Base-by-base conservation (phyloP, 2,113 vertebrate species). In the Channa maculata region DNA sequence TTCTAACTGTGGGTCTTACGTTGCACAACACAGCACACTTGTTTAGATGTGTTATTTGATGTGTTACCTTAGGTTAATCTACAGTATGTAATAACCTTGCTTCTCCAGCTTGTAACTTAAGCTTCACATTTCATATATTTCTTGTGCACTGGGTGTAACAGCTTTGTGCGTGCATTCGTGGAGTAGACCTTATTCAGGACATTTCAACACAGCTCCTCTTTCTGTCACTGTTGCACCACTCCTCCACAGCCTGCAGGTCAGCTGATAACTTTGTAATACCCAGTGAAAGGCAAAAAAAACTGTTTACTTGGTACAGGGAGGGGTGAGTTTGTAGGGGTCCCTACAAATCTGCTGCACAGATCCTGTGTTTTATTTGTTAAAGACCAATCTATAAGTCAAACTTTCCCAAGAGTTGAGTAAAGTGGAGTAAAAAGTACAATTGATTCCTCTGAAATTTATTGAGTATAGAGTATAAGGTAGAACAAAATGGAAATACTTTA, bases 221-320 rank as follows among this genome's bases (percentile, higher is more conserved):
- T 52, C 9, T 67, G 15, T 64, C 14, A 37, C 53, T 58, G 15
- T 65, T 67, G 33, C 41, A 8, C 37, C 60, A 75, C 14, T 73
- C 52, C 53, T 50, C 13, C 54, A 9, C 44, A 64, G 49, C 50
- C 41, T 52, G 38, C 49, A 57, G 34, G 39, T 49, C 74, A 62
- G 57, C 61, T 80, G 84, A 85, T 87, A 75, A 67, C 24, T 5
- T 9, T 48, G 61, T 33, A 66, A 60, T 75, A 65, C 33, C 13
- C 8, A 44, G 51, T 66, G 65, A 85, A 52, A 80, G 39, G 72
- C 48, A 45, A n/a, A 5, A 5, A 41, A 33, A 67, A 49, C 48
- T 39, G 34, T 69, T 63, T 52, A 10, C 24, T 34, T 52, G 51
- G 24, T 54, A 5, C 36, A n/a, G 43, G 54, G 38, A 34, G 38